Conservation (phyloP, 2,888 invertebrate genomes). For the Drosophila austrosaltans region DNA sequence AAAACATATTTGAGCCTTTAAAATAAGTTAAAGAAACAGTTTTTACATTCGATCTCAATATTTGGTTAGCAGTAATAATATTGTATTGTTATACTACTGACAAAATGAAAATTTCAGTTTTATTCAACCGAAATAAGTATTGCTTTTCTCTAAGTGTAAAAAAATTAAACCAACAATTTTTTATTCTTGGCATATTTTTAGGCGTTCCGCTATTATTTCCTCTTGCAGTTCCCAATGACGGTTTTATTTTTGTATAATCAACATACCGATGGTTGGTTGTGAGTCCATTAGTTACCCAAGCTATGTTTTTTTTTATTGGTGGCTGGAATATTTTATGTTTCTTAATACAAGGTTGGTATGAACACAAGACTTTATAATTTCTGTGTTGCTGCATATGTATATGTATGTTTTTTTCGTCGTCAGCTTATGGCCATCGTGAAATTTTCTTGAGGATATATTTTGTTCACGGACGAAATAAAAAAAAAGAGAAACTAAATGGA, state of each 20-base stretch:
- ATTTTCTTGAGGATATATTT: conserved; percentile 73
- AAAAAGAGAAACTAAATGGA: neutral
- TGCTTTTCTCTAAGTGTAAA: neutral
- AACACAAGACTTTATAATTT: neutral
- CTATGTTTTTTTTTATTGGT: neutral
- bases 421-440: conserved; percentile 65
- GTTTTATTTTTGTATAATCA: conserved; percentile 56
- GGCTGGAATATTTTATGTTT: neutral
- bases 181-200: conserved; percentile 56
- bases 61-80: no score
- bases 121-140: neutral
- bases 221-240: conserved; percentile 57
- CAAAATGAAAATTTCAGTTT: neutral
- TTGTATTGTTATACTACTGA: no score
- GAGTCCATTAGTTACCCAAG: conserved; percentile 10
- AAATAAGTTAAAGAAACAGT: neutral
- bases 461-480: conserved; percentile 36
- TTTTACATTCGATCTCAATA: neutral
- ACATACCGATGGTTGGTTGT: conserved; percentile 35
- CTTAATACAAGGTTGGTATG: no score
- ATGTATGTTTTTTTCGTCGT: conserved; percentile 48
- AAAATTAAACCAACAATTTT: conserved; percentile 63
- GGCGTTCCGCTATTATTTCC: conserved; percentile 37
- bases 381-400: no score
- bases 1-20: no score